Conservation (phyloP, 1,140 invertebrate species). For the Drosophila albomicans region DNA sequence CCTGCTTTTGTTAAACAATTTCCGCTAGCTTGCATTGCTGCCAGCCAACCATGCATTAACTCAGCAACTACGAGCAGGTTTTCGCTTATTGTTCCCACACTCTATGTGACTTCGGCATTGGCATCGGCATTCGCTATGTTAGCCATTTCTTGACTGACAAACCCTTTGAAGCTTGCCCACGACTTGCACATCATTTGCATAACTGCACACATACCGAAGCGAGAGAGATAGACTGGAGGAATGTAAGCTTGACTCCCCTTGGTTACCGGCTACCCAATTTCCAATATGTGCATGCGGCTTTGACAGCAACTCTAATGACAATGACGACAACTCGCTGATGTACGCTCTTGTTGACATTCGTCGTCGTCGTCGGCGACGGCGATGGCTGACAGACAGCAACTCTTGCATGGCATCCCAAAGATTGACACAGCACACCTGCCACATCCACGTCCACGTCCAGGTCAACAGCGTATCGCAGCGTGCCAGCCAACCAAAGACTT, state of each 20-base stretch:
- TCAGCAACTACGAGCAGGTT: conserved; percentile 24
- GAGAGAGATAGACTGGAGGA: neutral
- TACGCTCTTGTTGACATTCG: conserved; percentile 57
- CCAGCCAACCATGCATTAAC: conserved; percentile 38
- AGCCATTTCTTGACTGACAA: conserved; percentile 23
- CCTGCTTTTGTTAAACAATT: conserved; percentile 77
- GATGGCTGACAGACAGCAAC: conserved; percentile 35
- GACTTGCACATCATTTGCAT: conserved; percentile 44
- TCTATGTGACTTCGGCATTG: neutral
- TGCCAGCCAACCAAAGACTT: conserved; percentile 18
- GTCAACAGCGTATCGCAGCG: conserved; percentile 51
- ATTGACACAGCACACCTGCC: conserved; percentile 62
- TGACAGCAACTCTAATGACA: conserved; percentile 48
- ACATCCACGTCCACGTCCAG: conserved; percentile 27
- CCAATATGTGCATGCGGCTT: conserved; percentile 33
- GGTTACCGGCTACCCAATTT: neutral
- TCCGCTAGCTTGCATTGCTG: conserved; percentile 58
- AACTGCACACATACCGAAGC: conserved; percentile 13
- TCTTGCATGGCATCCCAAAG: conserved; percentile 36
- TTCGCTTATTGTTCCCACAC: conserved; percentile 2
- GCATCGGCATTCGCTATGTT: conserved; percentile 9
- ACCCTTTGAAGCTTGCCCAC: conserved; percentile 39
- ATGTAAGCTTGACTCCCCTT: neutral
- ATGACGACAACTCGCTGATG: conserved; percentile 35
- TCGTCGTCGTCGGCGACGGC: conserved; percentile 23